A percentile compares a stretch with the other conserved stretches of the same genome.
These are phyloP conservation scores for Oreochromis mossambicus DNA, from an alignment of 2,797 vertebrate species.

Conservation along the genomic window DNA sequence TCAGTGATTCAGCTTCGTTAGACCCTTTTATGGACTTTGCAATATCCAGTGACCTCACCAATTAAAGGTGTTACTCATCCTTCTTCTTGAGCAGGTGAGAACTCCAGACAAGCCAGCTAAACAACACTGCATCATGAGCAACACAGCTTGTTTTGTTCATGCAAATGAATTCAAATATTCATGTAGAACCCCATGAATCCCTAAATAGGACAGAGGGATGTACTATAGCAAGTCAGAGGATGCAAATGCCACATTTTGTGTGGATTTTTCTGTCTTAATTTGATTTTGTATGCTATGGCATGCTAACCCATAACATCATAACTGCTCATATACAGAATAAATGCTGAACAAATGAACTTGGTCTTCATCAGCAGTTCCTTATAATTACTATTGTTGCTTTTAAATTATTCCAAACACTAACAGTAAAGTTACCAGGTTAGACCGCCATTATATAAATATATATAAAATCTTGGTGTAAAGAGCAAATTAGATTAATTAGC, in stretches of 20 bases:
- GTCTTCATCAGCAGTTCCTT: background rate
- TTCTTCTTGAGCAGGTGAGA: slow-evolving; percentile 3
- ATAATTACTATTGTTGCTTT: background rate
- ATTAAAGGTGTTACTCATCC: slow-evolving; percentile 29
- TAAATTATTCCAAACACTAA: background rate
- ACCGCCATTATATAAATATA: background rate
- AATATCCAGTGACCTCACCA: background rate
- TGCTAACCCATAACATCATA: background rate
- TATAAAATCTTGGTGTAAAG: background rate
- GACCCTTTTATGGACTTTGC: slow-evolving; percentile 8
- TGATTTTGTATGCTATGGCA: background rate
- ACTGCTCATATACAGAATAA: background rate
- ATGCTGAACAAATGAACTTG: background rate
- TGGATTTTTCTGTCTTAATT: background rate
- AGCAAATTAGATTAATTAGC: background rate
- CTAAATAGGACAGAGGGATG: background rate
- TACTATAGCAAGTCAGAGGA: background rate
- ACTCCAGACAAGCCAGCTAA: background rate
- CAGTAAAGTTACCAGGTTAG: background rate
- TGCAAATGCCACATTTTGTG: background rate
- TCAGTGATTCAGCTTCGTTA: slow-evolving; percentile 36
- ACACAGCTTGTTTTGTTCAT: background rate
- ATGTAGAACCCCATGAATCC: background rate
- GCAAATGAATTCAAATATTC: background rate
- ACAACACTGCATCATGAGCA: background rate